Evolutionary conservation across 2,888 invertebrate species (phyloP).

Genomic region (Euzophera pinguis): DNA sequence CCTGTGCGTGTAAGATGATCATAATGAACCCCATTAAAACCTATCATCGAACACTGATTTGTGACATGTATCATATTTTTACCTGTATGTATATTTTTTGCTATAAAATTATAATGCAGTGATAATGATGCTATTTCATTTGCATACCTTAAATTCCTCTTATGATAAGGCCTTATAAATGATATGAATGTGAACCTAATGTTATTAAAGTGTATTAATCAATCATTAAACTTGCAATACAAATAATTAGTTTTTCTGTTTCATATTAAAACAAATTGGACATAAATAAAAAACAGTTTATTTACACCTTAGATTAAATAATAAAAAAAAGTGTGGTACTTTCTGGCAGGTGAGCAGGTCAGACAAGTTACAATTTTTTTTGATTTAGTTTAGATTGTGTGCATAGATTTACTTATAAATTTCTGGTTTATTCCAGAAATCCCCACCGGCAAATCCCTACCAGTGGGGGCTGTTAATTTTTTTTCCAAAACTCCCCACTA

Average conservation of each 20-base stretch:
- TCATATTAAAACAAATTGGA: neutral
- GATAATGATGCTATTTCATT: constrained; percentile 61
- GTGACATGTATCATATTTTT: constrained; percentile 71
- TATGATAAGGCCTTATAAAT: constrained; percentile 17
- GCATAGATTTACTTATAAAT: too few species aligned
- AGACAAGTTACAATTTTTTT: too few species aligned
- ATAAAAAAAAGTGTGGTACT: neutral
- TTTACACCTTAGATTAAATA: constrained; percentile 9
- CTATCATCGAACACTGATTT: constrained; percentile 60
- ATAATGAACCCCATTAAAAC: constrained; percentile 34
- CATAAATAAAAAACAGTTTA: constrained; percentile 1
- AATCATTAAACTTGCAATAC: constrained; percentile 21
- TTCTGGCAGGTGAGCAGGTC: too few species aligned
- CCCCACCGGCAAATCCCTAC: too few species aligned
- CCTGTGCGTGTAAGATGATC: constrained; percentile 20
- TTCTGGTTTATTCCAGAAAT: too few species aligned
- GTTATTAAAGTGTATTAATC: constrained; percentile 20
- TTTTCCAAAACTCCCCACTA: too few species aligned
- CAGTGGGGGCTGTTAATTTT: too few species aligned
- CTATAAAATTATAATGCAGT: constrained; percentile 78
- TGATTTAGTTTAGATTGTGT: too few species aligned
- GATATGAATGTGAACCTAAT: constrained; percentile 14
- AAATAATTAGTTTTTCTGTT: constrained; percentile 20
- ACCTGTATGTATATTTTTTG: constrained; percentile 76
- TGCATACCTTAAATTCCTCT: constrained; percentile 27